Percentiles rank a stretch among this genome's conserved stretches.
phyloP scores from a whole-genome alignment of 2,113 vertebrate species.

The Chrysochloris asiatica region DNA sequence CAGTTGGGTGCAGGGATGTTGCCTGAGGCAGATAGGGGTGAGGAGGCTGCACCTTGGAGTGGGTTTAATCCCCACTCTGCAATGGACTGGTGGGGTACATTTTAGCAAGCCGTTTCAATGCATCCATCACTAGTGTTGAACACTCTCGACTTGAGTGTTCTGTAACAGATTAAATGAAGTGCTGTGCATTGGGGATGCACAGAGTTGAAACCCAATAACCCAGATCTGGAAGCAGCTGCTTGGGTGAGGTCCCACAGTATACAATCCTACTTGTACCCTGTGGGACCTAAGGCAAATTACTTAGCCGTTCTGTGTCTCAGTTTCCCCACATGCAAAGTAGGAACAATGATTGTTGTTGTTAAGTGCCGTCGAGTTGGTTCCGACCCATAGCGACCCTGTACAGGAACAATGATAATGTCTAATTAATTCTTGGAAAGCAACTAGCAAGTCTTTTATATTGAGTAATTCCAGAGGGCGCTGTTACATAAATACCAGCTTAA shows the following conservation, averaged over 20 bases:
- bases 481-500: no score
- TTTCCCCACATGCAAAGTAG: neutral
- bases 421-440: neutral
- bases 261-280: neutral
- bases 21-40: neutral
- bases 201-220: neutral
- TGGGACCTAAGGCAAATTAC: neutral
- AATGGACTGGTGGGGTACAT: no score
- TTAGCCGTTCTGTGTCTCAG: neutral
- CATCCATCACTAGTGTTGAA: neutral
- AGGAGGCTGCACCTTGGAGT: neutral
- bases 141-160: neutral
- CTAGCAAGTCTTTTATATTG: neutral
- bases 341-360: neutral
- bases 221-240: neutral
- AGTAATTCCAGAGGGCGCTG: neutral
- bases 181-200: neutral
- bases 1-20: neutral
- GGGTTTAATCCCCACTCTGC: neutral
- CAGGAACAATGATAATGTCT: neutral
- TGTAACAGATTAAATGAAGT: neutral
- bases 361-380: no score
- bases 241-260: no score
- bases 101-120: neutral
- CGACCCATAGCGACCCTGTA: no score